Percentiles rank a stretch among this genome's conserved stretches.
Conservation (phyloP, 2,797 vertebrate genomes). For the Pogoniulus pusillus region DNA sequence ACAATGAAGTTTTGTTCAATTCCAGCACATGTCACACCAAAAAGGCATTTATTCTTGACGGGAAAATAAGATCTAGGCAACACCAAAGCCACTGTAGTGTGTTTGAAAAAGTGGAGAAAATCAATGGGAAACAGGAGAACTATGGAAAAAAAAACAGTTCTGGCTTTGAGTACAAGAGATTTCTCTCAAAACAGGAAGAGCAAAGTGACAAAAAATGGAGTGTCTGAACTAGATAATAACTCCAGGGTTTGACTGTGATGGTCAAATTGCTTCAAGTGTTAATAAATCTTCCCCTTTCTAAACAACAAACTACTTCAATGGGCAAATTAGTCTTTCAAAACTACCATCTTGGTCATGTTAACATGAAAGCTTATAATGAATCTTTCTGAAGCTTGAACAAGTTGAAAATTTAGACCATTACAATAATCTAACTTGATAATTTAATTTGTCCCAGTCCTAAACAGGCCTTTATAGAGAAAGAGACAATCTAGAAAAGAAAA, state of each 20-base stretch:
- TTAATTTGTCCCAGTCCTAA: neutral
- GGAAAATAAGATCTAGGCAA: neutral
- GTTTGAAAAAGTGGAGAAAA: neutral
- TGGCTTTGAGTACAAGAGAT: neutral
- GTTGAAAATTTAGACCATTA: neutral
- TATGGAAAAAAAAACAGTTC: neutral
- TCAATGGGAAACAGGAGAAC: neutral
- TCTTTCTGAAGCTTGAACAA: neutral
- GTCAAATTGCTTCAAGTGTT: neutral
- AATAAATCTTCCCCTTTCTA: neutral
- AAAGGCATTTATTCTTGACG: neutral
- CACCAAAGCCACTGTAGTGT: neutral
- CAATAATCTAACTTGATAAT: neutral
- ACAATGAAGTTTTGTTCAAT: neutral
- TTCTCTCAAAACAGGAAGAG: neutral
- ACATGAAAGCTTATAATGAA: neutral
- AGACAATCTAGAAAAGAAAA: neutral
- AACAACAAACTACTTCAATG: neutral
- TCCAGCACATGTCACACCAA: neutral
- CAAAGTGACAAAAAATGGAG: neutral
- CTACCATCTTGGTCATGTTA: neutral
- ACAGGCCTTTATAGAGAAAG: neutral
- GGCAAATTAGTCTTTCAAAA: neutral
- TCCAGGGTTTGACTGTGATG: neutral
- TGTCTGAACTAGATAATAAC: neutral